phyloP scores from a whole-genome alignment of 2,888 invertebrate species.

The Quadriops clusia region DNA sequence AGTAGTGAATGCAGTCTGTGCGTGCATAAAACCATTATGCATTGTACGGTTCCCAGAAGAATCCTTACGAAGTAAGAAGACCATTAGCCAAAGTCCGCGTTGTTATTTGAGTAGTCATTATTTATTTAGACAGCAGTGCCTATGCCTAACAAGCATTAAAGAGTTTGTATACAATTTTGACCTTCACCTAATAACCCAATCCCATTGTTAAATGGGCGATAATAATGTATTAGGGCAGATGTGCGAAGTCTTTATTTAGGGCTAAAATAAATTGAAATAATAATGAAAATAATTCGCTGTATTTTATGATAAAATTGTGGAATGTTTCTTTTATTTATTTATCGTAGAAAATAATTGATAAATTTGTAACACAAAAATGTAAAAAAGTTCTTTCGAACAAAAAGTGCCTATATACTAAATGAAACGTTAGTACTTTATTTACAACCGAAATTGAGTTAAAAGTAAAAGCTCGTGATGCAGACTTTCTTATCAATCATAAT shows the following conservation, averaged over 20 bases:
- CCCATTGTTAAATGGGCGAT: slow-evolving; percentile 14
- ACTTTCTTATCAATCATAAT: slow-evolving; percentile 39
- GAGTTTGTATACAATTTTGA: slow-evolving; percentile 15
- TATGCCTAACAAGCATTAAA: slow-evolving; percentile 12
- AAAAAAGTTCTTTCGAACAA: too few relatives aligned
- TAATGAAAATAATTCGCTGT: neutral
- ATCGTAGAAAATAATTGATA: too few relatives aligned
- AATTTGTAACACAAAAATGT: too few relatives aligned
- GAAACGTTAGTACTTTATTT: too few relatives aligned
- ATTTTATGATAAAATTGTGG: too few relatives aligned
- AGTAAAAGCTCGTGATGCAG: slow-evolving; percentile 20
- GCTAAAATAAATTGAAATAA: slow-evolving; percentile 1
- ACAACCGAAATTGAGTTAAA: too few relatives aligned
- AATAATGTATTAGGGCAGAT: slow-evolving; percentile 15
- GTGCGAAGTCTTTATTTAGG: too few relatives aligned
- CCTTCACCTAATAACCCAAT: slow-evolving; percentile 23
- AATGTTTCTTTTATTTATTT: too few relatives aligned
- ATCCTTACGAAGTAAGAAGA: slow-evolving; percentile 25
- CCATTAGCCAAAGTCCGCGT: slow-evolving; percentile 24
- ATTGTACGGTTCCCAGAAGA: too few relatives aligned
- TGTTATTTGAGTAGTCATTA: slow-evolving; percentile 21
- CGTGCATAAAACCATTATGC: too few relatives aligned
- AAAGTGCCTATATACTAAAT: too few relatives aligned
- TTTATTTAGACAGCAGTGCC: slow-evolving; percentile 20
- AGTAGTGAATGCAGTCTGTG: too few relatives aligned